Evolutionary conservation across 1,140 invertebrate species (phyloP), one percentile per base, ranked within the genome.

Genomic region (Rhyzopertha dominica): DNA sequence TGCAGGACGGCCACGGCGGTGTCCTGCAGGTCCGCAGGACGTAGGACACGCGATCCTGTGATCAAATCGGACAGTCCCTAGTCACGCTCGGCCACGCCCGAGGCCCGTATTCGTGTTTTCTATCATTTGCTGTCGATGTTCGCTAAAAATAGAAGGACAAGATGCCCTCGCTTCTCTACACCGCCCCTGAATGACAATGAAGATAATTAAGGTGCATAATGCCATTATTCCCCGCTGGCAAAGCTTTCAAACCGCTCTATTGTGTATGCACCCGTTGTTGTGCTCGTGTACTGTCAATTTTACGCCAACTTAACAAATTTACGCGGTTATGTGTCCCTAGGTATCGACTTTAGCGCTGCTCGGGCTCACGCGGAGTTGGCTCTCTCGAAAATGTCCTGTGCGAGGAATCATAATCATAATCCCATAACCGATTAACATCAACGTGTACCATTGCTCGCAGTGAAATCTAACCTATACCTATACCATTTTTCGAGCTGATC

Each of bases 41-140:
- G 35, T 37, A 19, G 10, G 47, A 37, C 48, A 50, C 48, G 48
- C 48, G 38, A 50, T 49, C 17, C 34, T 40, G 47, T 42, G 40
- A 49, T 49, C 47, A 45, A 36, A 49, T 35, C 43, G 34, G 23
- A 16, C n/a, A 37, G 17, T 37, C 41, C 43, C 36, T 10, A 34
- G 28, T 47, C 35, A 26, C 35, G 28, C 43, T 22, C 28, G 22
- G 39, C 43, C 48, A 46, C 48, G 43, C 43, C 41, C 37, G 37
- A 36, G 30, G 30, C 20, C 31, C 18, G 29, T 38, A 36, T 35
- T 35, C 29, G 22, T 44, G 26, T 43, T 20, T 39, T 28, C 43
- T 20, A 38, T 45, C 22, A 30, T 30, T 24, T 32, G 10, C 23
- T 44, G 36, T 43, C 23, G 28, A 36, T 34, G 37, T 31, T 31